Evolutionary conservation across 2,797 vertebrate genomes (phyloP), one percentile per base, ranked within the genome.

Genomic region (Molossus alvarezi): DNA sequence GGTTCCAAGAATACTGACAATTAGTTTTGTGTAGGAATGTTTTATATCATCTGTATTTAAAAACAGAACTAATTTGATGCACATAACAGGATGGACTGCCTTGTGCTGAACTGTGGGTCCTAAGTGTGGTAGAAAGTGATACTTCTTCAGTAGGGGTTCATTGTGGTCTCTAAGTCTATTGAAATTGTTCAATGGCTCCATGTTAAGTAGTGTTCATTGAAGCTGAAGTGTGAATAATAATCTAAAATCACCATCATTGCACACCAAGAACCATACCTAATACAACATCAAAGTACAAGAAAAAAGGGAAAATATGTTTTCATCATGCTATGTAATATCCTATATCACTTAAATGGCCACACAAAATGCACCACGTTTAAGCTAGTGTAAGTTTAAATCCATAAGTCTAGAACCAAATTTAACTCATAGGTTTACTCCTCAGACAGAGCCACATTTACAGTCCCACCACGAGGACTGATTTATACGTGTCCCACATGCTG

Each of bases 321-420:
- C 25, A 33, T 48, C 53, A 33, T 75, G 37, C 23, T 92, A 29
- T 17, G 4, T 27, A 48, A 27, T 65, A 15, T 27, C 41, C 55
- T 64, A 51, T n/a, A 53, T 55, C 60, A 69, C 90, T 92, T 92
- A 91, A 92, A 62, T 45, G 53, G 29, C 21, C 29, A 20, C 1
- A 33, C 48, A 90, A 91, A 93, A 89, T 51, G 53, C 18, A 75
- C 41, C 83, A 27, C 62, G n/a, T 25, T 88, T 86, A 93, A 95
- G 71, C 53, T 71, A 20, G 48, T 88, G 72, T 92, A 75, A 82
- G 17, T 76, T 83, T 92, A 80, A 94, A 88, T 37, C 58, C n/a
- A 29, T 82, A 72, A 87, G 88, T 83, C 48, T 85, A 93, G 77
- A 93, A 92, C 37, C 53, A 92, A 91, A 33, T 93, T 92, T 83